These are phyloP conservation scores for Sylvicola cinctus DNA, from an alignment of 2,888 invertebrate genomes.

Conservation along the genomic window DNA sequence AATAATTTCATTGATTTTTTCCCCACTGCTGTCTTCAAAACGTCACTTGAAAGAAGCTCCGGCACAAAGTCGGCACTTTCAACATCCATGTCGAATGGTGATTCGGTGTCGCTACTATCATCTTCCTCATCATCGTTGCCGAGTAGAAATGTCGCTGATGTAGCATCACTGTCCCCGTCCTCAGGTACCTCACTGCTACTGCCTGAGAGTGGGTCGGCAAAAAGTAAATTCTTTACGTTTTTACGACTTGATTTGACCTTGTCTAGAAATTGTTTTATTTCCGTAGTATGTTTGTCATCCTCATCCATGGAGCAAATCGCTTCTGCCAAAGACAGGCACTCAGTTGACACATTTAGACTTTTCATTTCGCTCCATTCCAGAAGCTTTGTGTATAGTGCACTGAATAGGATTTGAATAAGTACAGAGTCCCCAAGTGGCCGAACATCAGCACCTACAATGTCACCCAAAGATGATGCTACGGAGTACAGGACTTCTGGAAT, in stretches of 20 bases:
- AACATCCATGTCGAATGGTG: slow-evolving; percentile 19
- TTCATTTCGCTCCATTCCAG: slow-evolving; percentile 22
- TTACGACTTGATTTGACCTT: neutral
- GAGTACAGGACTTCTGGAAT: slow-evolving; percentile 36
- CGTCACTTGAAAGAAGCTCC: slow-evolving; percentile 38
- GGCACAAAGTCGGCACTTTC: slow-evolving; percentile 28
- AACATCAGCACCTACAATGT: slow-evolving; percentile 45
- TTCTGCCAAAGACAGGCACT: slow-evolving; percentile 54
- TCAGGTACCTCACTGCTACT: slow-evolving; percentile 14
- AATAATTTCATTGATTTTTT: slow-evolving; percentile 35
- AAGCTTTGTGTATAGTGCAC: slow-evolving; percentile 45
- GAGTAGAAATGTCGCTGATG: slow-evolving; percentile 21
- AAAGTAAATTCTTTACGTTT: slow-evolving; percentile 22
- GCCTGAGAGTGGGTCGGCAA: slow-evolving; percentile 27
- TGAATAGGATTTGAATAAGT: slow-evolving; percentile 47
- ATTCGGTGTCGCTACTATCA: slow-evolving; percentile 13
- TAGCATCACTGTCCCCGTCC: slow-evolving; percentile 15
- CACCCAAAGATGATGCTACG: slow-evolving; percentile 39
- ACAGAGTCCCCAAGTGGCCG: slow-evolving; percentile 47
- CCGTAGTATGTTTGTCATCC: slow-evolving; percentile 56
- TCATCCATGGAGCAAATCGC: slow-evolving; percentile 61
- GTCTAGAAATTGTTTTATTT: slow-evolving; percentile 39
- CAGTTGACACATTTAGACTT: slow-evolving; percentile 22
- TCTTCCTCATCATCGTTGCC: slow-evolving; percentile 8
- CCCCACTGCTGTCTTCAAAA: slow-evolving; percentile 37